These are phyloP conservation scores for Drosophila phalerata DNA, from an alignment of 2,888 invertebrate species.

Conservation along the genomic window DNA sequence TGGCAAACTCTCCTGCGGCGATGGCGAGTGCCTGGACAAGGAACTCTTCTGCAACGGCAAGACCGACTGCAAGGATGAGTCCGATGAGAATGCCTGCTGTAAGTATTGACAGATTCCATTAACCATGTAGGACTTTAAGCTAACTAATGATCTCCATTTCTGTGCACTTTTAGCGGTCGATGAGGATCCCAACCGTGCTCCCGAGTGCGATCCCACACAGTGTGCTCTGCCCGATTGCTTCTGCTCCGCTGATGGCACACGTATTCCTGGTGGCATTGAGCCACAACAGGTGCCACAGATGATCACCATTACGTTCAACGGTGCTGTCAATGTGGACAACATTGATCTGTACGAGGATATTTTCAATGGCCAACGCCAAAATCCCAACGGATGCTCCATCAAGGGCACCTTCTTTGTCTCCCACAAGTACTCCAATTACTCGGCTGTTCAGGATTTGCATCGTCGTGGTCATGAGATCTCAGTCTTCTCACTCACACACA, in stretches of 20 bases:
- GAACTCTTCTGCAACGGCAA: constrained; percentile 97
- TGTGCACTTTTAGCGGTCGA: constrained; percentile 90
- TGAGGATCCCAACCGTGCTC: constrained; percentile 95
- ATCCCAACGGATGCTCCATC: constrained; percentile 95
- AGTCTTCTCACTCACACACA: constrained; percentile 96
- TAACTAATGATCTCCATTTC: neutral
- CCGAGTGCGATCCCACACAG: constrained; percentile 95
- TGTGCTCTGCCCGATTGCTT: constrained; percentile 96
- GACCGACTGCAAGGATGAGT: constrained; percentile 96
- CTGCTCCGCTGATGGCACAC: constrained; percentile 96
- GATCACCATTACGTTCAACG: constrained; percentile 97
- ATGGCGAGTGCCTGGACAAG: constrained; percentile 96
- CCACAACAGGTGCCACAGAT: constrained; percentile 95
- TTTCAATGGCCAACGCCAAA: constrained; percentile 93
- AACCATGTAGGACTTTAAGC: neutral
- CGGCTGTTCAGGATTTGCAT: constrained; percentile 95
- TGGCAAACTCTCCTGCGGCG: constrained; percentile 95
- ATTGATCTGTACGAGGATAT: constrained; percentile 96
- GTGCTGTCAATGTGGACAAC: constrained; percentile 96
- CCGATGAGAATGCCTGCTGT: constrained; percentile 98
- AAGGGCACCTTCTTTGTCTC: constrained; percentile 96
- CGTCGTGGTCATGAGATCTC: constrained; percentile 96
- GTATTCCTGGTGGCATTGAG: constrained; percentile 94
- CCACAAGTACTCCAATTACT: constrained; percentile 96
- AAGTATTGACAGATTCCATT: constrained; percentile 86